Percentiles rank a stretch among this genome's conserved stretches.
Evolutionary conservation across 2,888 invertebrate genomes (phyloP).

Genomic region (Clivina fossor): DNA sequence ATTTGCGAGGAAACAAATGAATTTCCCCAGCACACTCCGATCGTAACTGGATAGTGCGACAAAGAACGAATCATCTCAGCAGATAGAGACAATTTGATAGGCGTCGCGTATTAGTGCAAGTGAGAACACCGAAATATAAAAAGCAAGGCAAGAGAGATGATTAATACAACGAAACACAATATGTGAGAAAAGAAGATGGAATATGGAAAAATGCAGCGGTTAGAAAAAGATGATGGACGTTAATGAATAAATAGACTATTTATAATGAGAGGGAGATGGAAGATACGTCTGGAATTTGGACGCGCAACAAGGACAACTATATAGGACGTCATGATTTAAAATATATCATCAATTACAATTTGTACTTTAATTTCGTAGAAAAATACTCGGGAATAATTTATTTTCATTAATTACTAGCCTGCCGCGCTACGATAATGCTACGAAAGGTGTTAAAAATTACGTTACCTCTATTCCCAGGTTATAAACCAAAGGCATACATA

Average conservation of each 20-base stretch:
- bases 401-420: conserved; percentile 27
- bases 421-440: background rate
- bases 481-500: too few relatives aligned
- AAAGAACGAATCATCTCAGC: conserved; percentile 39
- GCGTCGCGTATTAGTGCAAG: conserved; percentile 15
- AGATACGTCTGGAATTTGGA: conserved; percentile 36
- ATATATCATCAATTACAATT: conserved; percentile 45
- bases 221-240: conserved; percentile 41
- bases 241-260: conserved; percentile 47
- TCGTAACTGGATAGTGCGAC: conserved; percentile 49
- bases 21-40: conserved; percentile 49
- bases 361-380: conserved; percentile 35
- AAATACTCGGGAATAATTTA: conserved; percentile 32
- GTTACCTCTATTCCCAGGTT: too few relatives aligned
- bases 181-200: conserved; percentile 38
- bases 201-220: conserved; percentile 34
- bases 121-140: conserved; percentile 35
- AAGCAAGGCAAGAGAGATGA: conserved; percentile 42
- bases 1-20: conserved; percentile 52
- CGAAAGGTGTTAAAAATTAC: conserved; percentile 17
- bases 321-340: conserved; percentile 39
- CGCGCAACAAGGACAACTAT: conserved; percentile 12
- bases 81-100: conserved; percentile 35
- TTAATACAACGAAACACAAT: conserved; percentile 47
- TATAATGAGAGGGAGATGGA: conserved; percentile 42